Evolutionary conservation across 2,113 vertebrate genomes (phyloP).

Genomic region (Podilymbus podiceps): DNA sequence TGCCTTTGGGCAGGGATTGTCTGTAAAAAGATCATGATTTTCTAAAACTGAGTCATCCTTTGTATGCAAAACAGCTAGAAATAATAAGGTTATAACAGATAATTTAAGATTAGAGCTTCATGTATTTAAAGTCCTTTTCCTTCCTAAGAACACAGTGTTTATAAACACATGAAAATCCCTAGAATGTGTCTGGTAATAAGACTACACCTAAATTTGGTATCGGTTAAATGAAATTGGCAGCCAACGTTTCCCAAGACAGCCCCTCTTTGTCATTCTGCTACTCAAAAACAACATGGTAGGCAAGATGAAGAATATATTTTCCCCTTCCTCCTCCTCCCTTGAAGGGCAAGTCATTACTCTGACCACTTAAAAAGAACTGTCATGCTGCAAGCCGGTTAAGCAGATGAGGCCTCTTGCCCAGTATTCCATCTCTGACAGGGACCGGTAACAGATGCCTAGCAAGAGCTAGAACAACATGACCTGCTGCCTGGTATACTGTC

Average conservation of each 20-base stretch:
- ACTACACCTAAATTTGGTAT: not conserved
- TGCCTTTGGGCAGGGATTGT: not conserved
- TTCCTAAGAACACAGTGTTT: not conserved
- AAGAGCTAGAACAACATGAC: not conserved
- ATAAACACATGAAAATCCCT: not conserved
- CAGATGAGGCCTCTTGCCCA: not conserved
- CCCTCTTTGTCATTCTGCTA: not conserved
- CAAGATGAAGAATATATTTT: not conserved
- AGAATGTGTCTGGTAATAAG: not conserved
- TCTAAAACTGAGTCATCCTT: not conserved
- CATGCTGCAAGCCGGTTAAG: not conserved
- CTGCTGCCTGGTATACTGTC: not conserved
- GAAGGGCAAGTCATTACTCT: not conserved
- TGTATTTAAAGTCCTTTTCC: not conserved
- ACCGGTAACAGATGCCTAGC: not conserved
- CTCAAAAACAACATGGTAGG: accelerated
- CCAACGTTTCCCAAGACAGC: not conserved
- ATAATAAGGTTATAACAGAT: not conserved
- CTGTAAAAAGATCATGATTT: not conserved
- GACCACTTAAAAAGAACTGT: not conserved
- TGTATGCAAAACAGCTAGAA: not conserved
- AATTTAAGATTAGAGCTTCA: not conserved
- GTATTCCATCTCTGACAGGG: not conserved
- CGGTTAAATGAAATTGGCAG: not conserved
- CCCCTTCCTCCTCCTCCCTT: not conserved